Evolutionary conservation across 2,113 vertebrate genomes (phyloP).

Genomic region (Mus spicilegus): DNA sequence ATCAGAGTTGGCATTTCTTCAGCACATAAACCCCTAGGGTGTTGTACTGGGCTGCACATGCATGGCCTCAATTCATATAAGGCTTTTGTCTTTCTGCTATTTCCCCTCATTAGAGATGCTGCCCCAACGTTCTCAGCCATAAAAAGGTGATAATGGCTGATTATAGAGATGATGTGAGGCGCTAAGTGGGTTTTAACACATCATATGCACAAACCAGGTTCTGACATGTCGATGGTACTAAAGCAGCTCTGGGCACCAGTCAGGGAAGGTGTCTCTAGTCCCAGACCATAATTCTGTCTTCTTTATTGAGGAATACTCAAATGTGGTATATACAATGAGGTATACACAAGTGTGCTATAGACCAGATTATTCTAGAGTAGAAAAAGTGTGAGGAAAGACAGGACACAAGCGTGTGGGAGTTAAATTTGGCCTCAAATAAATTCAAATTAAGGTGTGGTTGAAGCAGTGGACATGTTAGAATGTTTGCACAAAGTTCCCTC

Average conservation of each 20-base stretch:
- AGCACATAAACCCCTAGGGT: background rate
- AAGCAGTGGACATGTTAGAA: background rate
- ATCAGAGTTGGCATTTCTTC: background rate
- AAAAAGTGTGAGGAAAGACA: background rate
- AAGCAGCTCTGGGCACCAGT: rapidly evolving
- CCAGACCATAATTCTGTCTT: background rate
- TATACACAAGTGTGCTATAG: background rate
- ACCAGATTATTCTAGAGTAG: no score
- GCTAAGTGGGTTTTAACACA: background rate
- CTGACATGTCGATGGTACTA: background rate
- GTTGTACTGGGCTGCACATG: rapidly evolving
- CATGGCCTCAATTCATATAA: background rate
- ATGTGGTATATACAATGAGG: background rate
- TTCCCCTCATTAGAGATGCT: background rate
- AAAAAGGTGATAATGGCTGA: background rate
- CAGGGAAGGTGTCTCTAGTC: background rate
- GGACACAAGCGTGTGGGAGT: background rate
- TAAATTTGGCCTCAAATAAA: background rate
- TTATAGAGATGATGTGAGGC: background rate
- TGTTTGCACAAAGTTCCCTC: background rate
- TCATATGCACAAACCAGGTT: background rate
- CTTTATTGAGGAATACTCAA: background rate
- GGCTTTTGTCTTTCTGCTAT: background rate
- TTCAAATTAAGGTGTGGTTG: background rate
- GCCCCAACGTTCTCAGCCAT: background rate